Evolutionary conservation across 2,113 vertebrate species (phyloP), one percentile per base, ranked within the genome.

Genomic region (Gasterosteus nipponicus): DNA sequence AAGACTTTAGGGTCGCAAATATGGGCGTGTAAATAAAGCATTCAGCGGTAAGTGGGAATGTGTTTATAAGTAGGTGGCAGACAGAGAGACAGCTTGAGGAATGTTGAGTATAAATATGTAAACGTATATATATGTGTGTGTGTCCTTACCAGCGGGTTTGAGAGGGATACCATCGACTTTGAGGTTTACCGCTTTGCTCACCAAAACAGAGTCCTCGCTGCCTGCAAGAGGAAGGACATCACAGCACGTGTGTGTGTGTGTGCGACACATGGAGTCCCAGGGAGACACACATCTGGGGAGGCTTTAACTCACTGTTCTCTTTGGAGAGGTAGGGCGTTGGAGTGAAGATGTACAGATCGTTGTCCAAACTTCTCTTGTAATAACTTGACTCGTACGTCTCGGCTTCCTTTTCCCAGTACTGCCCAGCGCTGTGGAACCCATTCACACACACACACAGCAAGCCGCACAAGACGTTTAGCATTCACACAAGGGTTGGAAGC

Each of bases 381-480:
- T 96, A 98, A 90, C 97, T 99, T 26, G 96, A 94, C 83, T 98
- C 97, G 1, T 98, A 98, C 0, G 97, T 98, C 92, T 99, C 97
- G 26, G 96, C 94, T 35, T 96, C 93, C 89, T 96, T 96, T 69
- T 89, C 90, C 98, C 98, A 99, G 69, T 96, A 91, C 85, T 95
- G 91, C 77, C 96, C 98, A 69, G 92, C 92, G 58, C 94, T 95
- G 87, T 49, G 51, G 5, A 19, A 68, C 26, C 69, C 39, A 83
- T 60, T 65, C 54, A 35, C 0, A 57, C 11, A 69, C 47, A 62
- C 22, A 26, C 22, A 26, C 22, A 26, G 22, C 26, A 77, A 39
- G 22, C 22, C 33, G 81, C n/a, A 84, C 49, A 59, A 31, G 54
- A 29, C 51, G 46, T 18, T 18, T 18, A 51, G 49, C 49, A 9